Evolutionary conservation across 2,888 invertebrate species (phyloP).

Genomic region (Nymphalis c-album): DNA sequence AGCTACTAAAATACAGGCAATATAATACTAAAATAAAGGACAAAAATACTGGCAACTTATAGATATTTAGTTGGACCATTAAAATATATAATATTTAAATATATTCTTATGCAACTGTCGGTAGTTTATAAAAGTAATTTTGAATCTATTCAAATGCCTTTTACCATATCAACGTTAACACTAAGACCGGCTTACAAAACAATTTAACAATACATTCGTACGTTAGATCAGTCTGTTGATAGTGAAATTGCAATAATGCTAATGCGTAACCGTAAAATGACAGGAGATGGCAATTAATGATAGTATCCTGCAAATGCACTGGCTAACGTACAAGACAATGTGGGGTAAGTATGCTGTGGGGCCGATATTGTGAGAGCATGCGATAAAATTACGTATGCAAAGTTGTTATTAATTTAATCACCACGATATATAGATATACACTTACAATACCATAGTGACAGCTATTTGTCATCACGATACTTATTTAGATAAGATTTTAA

Average conservation of each 20-base stretch:
- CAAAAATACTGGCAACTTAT: too few species aligned
- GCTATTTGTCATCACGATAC: too few species aligned
- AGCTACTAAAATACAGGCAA: too few species aligned
- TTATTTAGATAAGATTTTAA: too few species aligned
- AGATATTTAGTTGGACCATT: too few species aligned
- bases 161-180: slow-evolving; percentile 29
- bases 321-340: slow-evolving; percentile 56
- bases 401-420: too few species aligned
- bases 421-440: too few species aligned
- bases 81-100: not conserved
- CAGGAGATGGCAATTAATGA: slow-evolving; percentile 77
- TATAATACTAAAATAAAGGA: too few species aligned
- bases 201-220: slow-evolving; percentile 43
- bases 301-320: slow-evolving; percentile 57
- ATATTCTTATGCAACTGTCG: slow-evolving; percentile 4
- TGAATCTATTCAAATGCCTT: slow-evolving; percentile 25
- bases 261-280: slow-evolving; percentile 80
- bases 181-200: slow-evolving; percentile 28
- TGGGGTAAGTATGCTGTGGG: slow-evolving; percentile 40
- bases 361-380: slow-evolving; percentile 41
- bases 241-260: slow-evolving; percentile 67
- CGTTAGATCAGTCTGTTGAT: slow-evolving; percentile 59
- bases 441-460: too few species aligned
- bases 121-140: slow-evolving; percentile 23
- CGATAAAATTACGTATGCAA: slow-evolving; percentile 36